A percentile compares a stretch with the other conserved stretches of the same genome.
These are phyloP conservation scores for Corvus cornix DNA, from an alignment of 2,113 vertebrate species.

Conservation along the genomic window DNA sequence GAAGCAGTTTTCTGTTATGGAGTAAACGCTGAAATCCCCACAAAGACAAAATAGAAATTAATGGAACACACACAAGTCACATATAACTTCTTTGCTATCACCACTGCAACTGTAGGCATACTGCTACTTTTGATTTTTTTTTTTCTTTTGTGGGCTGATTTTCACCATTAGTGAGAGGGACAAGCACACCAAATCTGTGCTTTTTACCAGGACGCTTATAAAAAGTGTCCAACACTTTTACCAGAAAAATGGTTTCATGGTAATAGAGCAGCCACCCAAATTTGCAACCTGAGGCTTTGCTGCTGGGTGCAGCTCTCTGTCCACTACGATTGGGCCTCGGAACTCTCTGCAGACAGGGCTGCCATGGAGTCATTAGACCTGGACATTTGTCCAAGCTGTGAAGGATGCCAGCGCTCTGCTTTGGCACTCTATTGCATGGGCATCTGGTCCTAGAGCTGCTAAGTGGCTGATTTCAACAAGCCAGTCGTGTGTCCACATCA, in stretches of 20 bases:
- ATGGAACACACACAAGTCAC: background rate
- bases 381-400: conserved; percentile 52
- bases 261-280: background rate
- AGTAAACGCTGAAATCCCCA: background rate
- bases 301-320: background rate
- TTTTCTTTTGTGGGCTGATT: background rate
- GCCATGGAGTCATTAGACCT: conserved; percentile 27
- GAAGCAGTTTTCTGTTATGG: background rate
- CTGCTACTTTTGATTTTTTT: background rate
- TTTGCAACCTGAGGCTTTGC: background rate
- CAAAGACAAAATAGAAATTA: background rate
- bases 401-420: conserved; percentile 45
- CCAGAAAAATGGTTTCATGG: background rate
- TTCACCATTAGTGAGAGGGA: background rate
- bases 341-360: conserved; percentile 43
- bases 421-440: conserved; percentile 68
- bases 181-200: background rate
- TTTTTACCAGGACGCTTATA: background rate
- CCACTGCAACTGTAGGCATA: background rate
- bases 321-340: background rate
- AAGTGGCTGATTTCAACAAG: conserved; percentile 70
- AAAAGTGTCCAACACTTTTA: background rate
- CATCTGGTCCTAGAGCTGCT: conserved; percentile 74
- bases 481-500: conserved; percentile 60
- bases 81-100: background rate